Evolutionary conservation across 1,140 invertebrate genomes (phyloP), one percentile per base, ranked within the genome.

Genomic region (Drosophila truncata): DNA sequence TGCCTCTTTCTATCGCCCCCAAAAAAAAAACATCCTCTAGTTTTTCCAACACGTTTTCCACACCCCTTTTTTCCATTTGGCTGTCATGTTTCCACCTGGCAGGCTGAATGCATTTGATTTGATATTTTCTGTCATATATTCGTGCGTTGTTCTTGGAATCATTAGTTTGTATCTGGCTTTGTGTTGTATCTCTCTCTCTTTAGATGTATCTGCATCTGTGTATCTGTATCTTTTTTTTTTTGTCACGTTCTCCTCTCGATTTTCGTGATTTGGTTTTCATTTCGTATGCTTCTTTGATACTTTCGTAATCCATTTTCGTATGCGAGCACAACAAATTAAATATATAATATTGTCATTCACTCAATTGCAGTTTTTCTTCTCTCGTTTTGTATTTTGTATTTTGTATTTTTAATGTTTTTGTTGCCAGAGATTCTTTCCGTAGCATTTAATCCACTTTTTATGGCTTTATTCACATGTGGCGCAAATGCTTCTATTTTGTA

Each of bases 61-160:
- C 35, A 37, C 20, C 33, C 31, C 20, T 14, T 69, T 57, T 33
- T 31, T 31, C 39, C 27, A 39, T 58, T 39, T 63, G 27, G 23
- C 59, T 42, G 67, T 58, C 81, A 82, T 67, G 41, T 64, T 57
- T 60, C 65, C 81, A 85, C 61, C 82, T 86, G 83, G 49, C 83
- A 76, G 61, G 61, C 54, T 64, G 46, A 82, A 86, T 82, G 78
- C 78, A 85, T 84, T 84, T 84, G 73, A 86, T 85, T 81, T 82
- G 59, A 74, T 81, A 84, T 84, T 83, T 84, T 59, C 42, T 65
- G 72, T 76, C 62, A 58, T 27, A 47, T 47, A 47, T 67, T 52
- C 46, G 71, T 74, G 69, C 70, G 69, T 62, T 54, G 41, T 78
- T 76, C 41, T 42, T 54, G 33, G 59, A 80, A 57, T 49, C 41